Percentiles rank a stretch among this genome's conserved stretches.
phyloP scores from a whole-genome alignment of 2,797 vertebrate genomes.

The Bryconaethiops microstoma region DNA sequence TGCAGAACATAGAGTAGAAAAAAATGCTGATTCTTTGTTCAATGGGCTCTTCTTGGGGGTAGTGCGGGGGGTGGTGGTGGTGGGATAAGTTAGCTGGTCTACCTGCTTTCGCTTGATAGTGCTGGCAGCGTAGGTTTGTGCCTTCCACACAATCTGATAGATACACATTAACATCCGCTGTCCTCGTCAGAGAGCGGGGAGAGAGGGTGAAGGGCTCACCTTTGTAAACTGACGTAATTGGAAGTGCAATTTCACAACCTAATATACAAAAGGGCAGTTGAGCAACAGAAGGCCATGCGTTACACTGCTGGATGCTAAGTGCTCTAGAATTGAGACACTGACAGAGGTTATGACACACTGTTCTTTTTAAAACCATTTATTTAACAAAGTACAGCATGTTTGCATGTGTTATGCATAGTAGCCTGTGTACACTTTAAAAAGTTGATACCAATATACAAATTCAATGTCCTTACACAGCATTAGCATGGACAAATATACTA shows the following conservation, averaged over 20 bases:
- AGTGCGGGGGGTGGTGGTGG: no score
- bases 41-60: no score
- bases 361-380: not conserved
- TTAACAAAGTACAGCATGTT: constrained; percentile 4
- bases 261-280: constrained; percentile 26
- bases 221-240: constrained; percentile 11
- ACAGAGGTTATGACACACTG: not conserved
- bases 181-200: not conserved
- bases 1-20: no score
- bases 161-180: constrained; percentile 17
- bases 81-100: no score
- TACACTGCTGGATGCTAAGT: constrained; percentile 13
- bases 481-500: not conserved
- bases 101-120: not conserved
- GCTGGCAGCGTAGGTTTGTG: not conserved
- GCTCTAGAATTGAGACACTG: constrained; percentile 15
- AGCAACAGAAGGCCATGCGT: constrained; percentile 37
- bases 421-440: not conserved
- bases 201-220: not conserved
- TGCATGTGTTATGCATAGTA: not conserved
- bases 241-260: constrained; percentile 22
- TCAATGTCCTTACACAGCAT: not conserved
- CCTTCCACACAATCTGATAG: not conserved
- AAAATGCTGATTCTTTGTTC: no score
- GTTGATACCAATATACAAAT: not conserved